These are phyloP conservation scores for Daptonema setosum DNA, from an alignment of 2,888 invertebrate genomes.

Conservation along the genomic window DNA sequence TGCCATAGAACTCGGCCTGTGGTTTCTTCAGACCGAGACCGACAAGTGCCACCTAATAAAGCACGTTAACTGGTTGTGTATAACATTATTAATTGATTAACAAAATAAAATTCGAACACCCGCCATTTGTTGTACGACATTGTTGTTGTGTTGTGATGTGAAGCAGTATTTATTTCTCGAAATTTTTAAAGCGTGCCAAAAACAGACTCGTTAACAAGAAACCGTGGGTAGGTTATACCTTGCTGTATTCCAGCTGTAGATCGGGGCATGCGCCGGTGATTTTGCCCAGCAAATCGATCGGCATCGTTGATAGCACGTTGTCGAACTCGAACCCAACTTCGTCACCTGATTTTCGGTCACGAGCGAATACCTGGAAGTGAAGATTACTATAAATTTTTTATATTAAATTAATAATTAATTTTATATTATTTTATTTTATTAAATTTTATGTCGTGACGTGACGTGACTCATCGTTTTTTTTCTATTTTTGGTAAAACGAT, in stretches of 20 bases:
- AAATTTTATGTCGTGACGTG: no score
- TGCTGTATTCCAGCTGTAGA: constrained; percentile 12
- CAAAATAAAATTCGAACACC: no score
- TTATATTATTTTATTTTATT: no score
- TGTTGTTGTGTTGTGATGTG: no score
- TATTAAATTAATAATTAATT: background rate
- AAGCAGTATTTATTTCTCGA: no score
- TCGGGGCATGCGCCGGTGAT: constrained; percentile 9
- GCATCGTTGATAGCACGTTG: constrained; percentile 15
- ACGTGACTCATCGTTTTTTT: no score
- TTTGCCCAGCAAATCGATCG: constrained; percentile 11
- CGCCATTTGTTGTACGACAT: no score
- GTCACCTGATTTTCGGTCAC: background rate
- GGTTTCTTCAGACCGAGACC: constrained; percentile 14
- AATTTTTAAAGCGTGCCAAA: no score
- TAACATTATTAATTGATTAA: background rate
- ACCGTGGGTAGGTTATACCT: constrained; percentile 8
- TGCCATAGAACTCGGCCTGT: constrained; percentile 11
- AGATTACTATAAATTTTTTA: background rate
- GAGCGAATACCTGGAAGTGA: background rate
- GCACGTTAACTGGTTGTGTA: background rate
- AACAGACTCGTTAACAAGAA: no score
- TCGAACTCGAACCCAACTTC: constrained; percentile 8
- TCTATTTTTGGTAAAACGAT: no score
- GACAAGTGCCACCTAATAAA: constrained; percentile 12